Evolutionary conservation across 2,888 invertebrate species (phyloP), one percentile per base, ranked within the genome.

Genomic region (Napeogenes sylphis): DNA sequence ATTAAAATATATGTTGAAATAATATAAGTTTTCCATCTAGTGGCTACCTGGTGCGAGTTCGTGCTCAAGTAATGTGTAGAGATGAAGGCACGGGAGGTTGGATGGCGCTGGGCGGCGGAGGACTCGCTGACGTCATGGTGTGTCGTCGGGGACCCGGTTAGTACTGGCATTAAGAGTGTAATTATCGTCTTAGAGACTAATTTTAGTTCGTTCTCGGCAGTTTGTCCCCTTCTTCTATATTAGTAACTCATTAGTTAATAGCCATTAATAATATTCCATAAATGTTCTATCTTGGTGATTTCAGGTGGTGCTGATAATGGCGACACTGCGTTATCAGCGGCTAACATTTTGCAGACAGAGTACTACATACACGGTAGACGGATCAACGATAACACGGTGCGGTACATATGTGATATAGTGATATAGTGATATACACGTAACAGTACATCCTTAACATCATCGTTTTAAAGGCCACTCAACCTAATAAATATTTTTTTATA

Each of bases 31-130:
- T 42, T 42, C 42, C 51, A 21, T 5, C 8, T 92, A 97, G 97
- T 95, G 95, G 94, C 92, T 95, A 94, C 92, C 92, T 98, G 94
- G 98, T 98, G 93, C 97, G 96, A 91, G 98, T 99, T 85, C 96
- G 97, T 84, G 98, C 98, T 92, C 98, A 98, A 94, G 98, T 98
- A 92, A 99, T 99, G 98, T 97, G 96, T 83, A 94, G 98, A 85
- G 98, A 99, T 94, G 99, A 98, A 89, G 97, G 96, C 89, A 96
- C 97, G 71, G 98, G 97, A 72, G 98, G 98, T 75, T 98, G 98
- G 98, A 94, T 97, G 83, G 97, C 98, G 79, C 92, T 98, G 84
- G 96, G 96, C 71, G 97, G 97, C 77, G 98, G 98, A 75, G 98
- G 98, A 72, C 94, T 98, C 75, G 97, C 98, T 78, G 96, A 97